Evolutionary conservation across 2,797 vertebrate species (phyloP).

Genomic region (Gymnopithys bicolor): DNA sequence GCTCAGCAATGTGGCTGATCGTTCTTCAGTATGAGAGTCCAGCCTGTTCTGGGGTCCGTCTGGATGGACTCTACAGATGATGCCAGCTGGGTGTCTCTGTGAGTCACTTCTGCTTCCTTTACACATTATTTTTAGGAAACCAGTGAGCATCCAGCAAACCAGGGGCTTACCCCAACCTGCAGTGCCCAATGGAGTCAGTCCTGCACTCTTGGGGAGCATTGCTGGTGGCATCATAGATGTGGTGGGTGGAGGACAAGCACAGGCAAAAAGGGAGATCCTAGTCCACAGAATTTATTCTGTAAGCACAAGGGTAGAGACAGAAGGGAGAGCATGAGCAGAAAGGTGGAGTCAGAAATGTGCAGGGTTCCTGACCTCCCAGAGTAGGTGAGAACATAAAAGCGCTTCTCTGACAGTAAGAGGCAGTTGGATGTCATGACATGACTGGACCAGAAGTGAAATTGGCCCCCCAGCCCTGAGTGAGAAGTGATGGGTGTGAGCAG

Average conservation of each 20-base stretch:
- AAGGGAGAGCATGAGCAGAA: not conserved
- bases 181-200: not conserved
- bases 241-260: not conserved
- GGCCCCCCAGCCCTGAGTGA: not conserved
- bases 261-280: not conserved
- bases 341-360: not conserved
- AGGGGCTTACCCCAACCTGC: not conserved
- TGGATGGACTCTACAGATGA: not conserved
- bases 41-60: not conserved
- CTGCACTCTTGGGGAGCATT: not conserved
- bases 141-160: not conserved
- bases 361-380: not conserved
- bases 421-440: not conserved
- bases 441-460: not conserved
- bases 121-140: not conserved
- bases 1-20: not conserved
- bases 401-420: not conserved
- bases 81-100: not conserved
- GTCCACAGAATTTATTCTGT: not conserved
- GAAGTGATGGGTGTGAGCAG: not conserved
- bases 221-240: not conserved
- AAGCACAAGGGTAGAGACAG: not conserved
- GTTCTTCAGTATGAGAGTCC: not conserved
- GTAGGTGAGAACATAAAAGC: not conserved
- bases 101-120: not conserved